Evolutionary conservation across 1,140 invertebrate species (phyloP), one percentile per base, ranked within the genome.

Genomic region (Antheraea pernyi): DNA sequence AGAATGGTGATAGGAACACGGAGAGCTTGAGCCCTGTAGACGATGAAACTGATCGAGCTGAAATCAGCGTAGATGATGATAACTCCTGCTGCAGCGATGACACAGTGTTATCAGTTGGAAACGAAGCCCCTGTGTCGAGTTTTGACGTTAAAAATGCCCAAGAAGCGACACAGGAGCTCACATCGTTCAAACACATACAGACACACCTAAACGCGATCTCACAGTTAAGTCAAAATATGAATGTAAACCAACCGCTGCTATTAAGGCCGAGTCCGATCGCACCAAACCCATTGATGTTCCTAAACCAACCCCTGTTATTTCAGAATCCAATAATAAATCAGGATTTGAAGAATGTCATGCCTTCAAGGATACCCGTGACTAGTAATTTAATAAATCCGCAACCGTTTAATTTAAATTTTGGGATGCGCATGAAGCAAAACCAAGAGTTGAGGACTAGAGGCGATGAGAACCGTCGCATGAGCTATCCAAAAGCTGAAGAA

Each of bases 91-190:
- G 94, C 76, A 95, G 95, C 74, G 94, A 95, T 73, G 94, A 95
- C 70, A 95, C 95, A 1, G 95, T 95, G 1, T 72, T 95, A 1
- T 95, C 95, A 60, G 95, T 95, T 59, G 95, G 95, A 3, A 95
- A 95, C 81, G 95, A 95, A 77, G 93, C 93, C 7, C 91, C 84
- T 6, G 71, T 86, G 10, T 83, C 81, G 3, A 81, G 60, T 64
- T 84, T 77, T 19, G 72, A 76, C 8, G 79, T 85, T 0, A 85
- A 84, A 72, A 69, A 69, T 2, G 76, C 80, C 0, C 53, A 59
- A 65, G 82, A 83, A 11, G 70, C 74, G 8, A 68, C 69, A 0
- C 86, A 86, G 72, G 85, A 86, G 7, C 68, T 92, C 11, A 92
- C 94, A 0, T 93, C 92, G 0, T 94, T 94, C 70, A 94, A 94